Base-by-base conservation (phyloP, 1,140 invertebrate genomes). In the Solenopsis fugax region DNA sequence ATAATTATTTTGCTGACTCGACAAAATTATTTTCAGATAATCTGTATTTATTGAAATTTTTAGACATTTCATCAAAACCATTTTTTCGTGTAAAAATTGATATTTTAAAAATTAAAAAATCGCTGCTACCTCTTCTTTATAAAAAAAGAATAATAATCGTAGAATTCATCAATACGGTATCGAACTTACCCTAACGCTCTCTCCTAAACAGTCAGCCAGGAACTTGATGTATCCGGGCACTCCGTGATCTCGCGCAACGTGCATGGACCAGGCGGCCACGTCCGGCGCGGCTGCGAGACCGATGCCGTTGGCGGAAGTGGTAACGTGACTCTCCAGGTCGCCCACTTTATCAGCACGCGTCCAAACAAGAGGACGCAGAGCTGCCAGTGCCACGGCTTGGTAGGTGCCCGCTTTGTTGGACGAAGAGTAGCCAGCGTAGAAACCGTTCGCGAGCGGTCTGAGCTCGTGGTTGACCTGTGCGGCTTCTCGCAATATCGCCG, bases 201-300 rank as follows among this genome's bases (percentile, higher is more conserved):
- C 96, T 93, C 93, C 78, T 96, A 93, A 97, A 93, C 99, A 99
- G 52, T 97, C 95, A 41, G 96, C 94, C 13, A 98, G 87, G 88
- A 97, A 98, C 41, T 97, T 96, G 1, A 97, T 95, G 93, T 99
- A 99, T 1, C 98, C 96, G 0, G 98, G 97, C 37, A 99, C 95
- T 0, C 98, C 99, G 93, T 99, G 98, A 94, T 99, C 99, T 64
- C 99, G 96, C 0, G 97, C 98, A 92, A 97, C 94, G 77, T 97
- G 97, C 18, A 97, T 93, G 75, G 96, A 93, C 88, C 96, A 88
- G 80, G 96, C 93, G 90, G 96, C 56, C 54, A 52, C 69, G 13
- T 89, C 80, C 13, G 78, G 21, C 56, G 87, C 87, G 77, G 81
- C 89, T 89, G 82, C 94, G 94, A 95, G 86, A 77, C 88, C 93